phyloP scores from a whole-genome alignment of 2,113 vertebrate genomes.

The Cranoglanis bouderius region DNA sequence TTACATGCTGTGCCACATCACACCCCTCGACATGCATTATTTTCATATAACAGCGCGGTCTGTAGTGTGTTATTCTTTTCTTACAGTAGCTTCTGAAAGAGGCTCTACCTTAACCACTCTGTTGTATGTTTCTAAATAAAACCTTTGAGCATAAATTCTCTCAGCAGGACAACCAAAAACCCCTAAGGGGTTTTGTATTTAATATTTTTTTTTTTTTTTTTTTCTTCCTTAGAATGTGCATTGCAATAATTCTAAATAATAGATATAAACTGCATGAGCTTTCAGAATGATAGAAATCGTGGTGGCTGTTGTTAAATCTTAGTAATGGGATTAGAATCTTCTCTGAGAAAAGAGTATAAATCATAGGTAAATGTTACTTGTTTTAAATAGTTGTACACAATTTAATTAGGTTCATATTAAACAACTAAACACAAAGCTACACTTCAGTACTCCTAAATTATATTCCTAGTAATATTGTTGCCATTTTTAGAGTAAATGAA shows the following conservation, averaged over 20 bases:
- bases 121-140: no score
- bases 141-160: no score
- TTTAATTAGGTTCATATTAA: background rate
- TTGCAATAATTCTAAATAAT: background rate
- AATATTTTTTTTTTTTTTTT: no score
- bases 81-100: no score
- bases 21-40: no score
- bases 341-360: background rate
- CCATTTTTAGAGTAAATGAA: background rate
- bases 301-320: background rate
- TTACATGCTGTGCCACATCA: no score
- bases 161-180: no score
- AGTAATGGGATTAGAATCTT: background rate
- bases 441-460: background rate
- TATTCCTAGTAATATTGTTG: background rate
- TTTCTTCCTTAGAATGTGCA: background rate
- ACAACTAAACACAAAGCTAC: background rate
- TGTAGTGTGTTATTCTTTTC: no score
- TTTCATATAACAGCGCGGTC: no score
- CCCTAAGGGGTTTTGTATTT: no score
- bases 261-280: background rate
- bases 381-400: background rate
- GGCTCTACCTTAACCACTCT: no score
- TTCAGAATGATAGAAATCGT: background rate
- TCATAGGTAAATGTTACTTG: background rate